Evolutionary conservation across 1,140 invertebrate species (phyloP).

Genomic region (Temnothorax longispinosus): DNA sequence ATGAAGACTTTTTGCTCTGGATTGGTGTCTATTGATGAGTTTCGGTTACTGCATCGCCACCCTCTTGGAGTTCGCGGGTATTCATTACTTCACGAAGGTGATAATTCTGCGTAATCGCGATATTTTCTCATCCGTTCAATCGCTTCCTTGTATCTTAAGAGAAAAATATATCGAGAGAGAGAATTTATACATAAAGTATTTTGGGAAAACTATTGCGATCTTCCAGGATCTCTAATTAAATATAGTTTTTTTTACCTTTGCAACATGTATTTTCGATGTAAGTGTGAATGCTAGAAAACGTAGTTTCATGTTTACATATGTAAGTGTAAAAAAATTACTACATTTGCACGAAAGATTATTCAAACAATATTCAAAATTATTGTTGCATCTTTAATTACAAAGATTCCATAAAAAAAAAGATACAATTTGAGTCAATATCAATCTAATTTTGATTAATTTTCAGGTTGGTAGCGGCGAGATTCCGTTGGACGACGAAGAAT

Average conservation of each 20-base stretch:
- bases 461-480: slow-evolving; percentile 94
- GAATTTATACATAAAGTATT: background rate
- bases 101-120: slow-evolving; percentile 24
- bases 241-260: background rate
- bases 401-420: no score
- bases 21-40: slow-evolving; percentile 97
- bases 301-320: no score
- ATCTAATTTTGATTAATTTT: background rate
- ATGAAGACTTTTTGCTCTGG: slow-evolving; percentile 88
- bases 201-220: background rate
- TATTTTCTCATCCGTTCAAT: background rate
- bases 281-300: background rate
- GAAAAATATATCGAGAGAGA: background rate
- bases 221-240: background rate
- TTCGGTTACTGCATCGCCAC: slow-evolving; percentile 98
- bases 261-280: background rate
- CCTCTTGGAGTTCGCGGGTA: slow-evolving; percentile 96
- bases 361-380: background rate
- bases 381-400: background rate
- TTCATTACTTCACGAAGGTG: slow-evolving; percentile 97
- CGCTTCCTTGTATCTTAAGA: background rate
- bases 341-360: background rate
- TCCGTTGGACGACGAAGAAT: slow-evolving; percentile 92
- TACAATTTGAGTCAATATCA: background rate
- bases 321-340: background rate